Percentiles rank a stretch among this genome's conserved stretches.
Evolutionary conservation across 2,797 vertebrate species (phyloP).

Genomic region (Trichosurus vulpecula): DNA sequence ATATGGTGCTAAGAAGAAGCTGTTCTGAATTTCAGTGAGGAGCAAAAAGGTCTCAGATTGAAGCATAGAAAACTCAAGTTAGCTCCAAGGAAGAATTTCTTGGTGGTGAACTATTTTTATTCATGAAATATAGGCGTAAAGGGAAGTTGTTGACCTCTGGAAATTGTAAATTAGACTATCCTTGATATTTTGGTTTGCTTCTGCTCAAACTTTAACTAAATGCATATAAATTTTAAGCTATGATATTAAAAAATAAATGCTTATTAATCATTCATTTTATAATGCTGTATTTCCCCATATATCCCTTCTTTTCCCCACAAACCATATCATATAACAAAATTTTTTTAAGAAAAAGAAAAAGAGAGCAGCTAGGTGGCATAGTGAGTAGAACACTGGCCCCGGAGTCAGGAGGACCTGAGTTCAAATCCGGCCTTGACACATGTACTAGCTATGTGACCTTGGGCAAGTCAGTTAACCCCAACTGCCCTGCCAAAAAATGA

Average conservation of each 20-base stretch:
- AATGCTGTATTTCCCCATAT: not conserved
- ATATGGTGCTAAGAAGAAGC: not conserved
- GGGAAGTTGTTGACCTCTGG: not conserved
- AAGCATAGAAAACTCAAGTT: conserved; percentile 10
- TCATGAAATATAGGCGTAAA: conserved; percentile 15
- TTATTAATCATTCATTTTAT: not conserved
- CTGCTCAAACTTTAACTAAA: not conserved
- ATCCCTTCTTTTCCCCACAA: not conserved
- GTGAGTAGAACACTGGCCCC: too few relatives aligned
- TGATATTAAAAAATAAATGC: not conserved
- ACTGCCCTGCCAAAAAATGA: too few relatives aligned
- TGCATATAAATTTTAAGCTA: conserved; percentile 25
- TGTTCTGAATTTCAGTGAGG: not conserved
- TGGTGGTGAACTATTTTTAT: conserved; percentile 15
- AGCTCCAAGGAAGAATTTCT: not conserved
- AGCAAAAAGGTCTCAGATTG: not conserved
- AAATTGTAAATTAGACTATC: not conserved
- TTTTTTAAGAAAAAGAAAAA: not conserved
- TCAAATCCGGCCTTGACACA: too few relatives aligned
- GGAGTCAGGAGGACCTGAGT: too few relatives aligned
- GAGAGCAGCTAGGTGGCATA: too few relatives aligned
- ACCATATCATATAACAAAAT: not conserved
- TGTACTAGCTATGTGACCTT: too few relatives aligned
- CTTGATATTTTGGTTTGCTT: not conserved
- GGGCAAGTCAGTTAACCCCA: too few relatives aligned